Evolutionary conservation across 2,113 vertebrate species (phyloP).

Genomic region (Trachemys scripta): DNA sequence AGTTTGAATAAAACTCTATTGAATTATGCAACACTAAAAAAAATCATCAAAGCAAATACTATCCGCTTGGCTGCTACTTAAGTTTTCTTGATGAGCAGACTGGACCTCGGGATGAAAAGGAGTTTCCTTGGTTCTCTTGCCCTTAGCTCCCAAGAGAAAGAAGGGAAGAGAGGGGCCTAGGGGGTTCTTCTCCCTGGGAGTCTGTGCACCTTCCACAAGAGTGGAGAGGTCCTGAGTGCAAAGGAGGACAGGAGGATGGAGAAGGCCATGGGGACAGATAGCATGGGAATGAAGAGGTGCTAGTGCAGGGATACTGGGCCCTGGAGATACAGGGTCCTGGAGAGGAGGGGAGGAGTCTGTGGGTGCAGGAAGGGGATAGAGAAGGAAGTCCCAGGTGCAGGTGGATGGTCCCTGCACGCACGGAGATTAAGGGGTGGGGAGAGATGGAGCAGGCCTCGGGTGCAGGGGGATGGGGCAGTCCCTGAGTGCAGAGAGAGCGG

Average conservation of each 20-base stretch:
- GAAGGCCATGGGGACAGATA: neutral
- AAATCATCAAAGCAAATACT: neutral
- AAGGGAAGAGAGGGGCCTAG: neutral
- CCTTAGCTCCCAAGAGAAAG: neutral
- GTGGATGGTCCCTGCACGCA: too few relatives aligned
- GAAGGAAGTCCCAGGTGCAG: neutral
- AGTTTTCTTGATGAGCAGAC: neutral
- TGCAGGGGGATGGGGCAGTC: too few relatives aligned
- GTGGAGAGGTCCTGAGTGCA: neutral
- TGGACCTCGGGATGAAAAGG: neutral
- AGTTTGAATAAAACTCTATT: neutral
- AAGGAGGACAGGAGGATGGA: neutral
- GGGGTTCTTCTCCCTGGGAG: neutral
- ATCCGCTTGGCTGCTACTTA: neutral
- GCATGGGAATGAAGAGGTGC: neutral
- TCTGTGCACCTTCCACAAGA: neutral
- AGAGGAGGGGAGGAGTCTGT: neutral
- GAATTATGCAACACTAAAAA: neutral
- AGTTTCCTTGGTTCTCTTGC: neutral
- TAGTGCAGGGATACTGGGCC: neutral
- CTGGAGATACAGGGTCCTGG: neutral
- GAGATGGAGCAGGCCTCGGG: too few relatives aligned
- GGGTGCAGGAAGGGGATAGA: neutral
- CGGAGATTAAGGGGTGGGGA: neutral
- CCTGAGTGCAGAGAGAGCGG: too few relatives aligned